phyloP scores from a whole-genome alignment of 2,888 invertebrate genomes.

The Neelides folsomi region DNA sequence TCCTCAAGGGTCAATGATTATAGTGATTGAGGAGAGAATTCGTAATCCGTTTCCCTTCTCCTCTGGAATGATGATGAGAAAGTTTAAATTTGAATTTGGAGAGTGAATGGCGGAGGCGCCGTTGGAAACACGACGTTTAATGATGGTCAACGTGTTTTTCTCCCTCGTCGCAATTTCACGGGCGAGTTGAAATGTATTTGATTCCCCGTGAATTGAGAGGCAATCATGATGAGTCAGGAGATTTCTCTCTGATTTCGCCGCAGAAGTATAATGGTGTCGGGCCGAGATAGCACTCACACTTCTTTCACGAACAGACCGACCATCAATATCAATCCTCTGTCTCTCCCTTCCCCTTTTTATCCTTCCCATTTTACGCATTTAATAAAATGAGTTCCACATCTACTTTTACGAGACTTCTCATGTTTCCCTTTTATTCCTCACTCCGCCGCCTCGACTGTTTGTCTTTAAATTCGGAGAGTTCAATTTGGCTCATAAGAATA shows the following conservation, averaged over 20 bases:
- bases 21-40: too few relatives aligned
- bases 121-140: background rate
- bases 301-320: background rate
- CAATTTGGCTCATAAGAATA: too few relatives aligned
- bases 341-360: background rate
- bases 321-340: background rate
- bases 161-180: slow-evolving; percentile 24
- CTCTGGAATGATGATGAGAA: too few relatives aligned
- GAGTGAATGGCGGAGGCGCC: background rate
- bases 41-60: too few relatives aligned
- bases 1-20: too few relatives aligned
- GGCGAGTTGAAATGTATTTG: slow-evolving; percentile 18
- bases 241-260: slow-evolving; percentile 23
- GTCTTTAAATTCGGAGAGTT: too few relatives aligned
- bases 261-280: slow-evolving; percentile 23
- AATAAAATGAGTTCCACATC: background rate
- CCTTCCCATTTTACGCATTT: background rate
- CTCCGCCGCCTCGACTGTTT: background rate
- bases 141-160: slow-evolving; percentile 23
- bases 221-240: slow-evolving; percentile 24
- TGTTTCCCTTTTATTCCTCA: slow-evolving; percentile 3
- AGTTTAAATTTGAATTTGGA: background rate
- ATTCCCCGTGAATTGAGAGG: slow-evolving; percentile 22
- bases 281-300: slow-evolving; percentile 17
- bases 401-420: slow-evolving; percentile 1